Evolutionary conservation across 2,797 vertebrate species (phyloP).

Genomic region (Peromyscus attwateri): DNA sequence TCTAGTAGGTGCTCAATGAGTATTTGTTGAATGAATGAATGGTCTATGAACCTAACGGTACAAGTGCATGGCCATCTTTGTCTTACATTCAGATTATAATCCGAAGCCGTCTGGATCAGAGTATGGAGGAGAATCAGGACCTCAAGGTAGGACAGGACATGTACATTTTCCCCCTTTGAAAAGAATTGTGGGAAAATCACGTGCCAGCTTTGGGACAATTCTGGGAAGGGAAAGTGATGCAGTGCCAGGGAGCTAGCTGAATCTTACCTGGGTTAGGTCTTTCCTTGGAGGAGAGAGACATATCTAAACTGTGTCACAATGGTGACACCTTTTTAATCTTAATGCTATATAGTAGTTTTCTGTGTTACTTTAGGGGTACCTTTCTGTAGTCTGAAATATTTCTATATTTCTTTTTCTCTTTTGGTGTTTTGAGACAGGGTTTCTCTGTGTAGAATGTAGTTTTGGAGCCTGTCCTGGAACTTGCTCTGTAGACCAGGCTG

Average conservation of each 20-base stretch:
- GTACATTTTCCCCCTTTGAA: slow-evolving; percentile 31
- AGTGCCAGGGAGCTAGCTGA: background rate
- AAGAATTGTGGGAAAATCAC: background rate
- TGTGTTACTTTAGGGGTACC: background rate
- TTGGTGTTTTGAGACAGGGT: no score
- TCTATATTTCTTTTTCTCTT: background rate
- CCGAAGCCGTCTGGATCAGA: slow-evolving; percentile 96
- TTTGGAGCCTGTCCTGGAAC: no score
- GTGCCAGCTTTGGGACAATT: background rate
- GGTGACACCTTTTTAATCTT: slow-evolving; percentile 31
- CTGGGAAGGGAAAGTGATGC: background rate
- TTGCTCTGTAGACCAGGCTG: no score
- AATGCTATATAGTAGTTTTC: background rate
- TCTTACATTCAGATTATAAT: slow-evolving; percentile 93
- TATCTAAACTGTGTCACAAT: background rate
- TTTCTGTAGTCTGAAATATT: slow-evolving; percentile 54
- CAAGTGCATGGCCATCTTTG: slow-evolving; percentile 40
- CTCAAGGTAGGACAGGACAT: slow-evolving; percentile 91
- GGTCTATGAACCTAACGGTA: background rate
- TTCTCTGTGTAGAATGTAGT: no score
- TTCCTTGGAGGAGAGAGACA: slow-evolving; percentile 33
- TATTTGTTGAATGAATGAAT: background rate
- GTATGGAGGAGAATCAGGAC: slow-evolving; percentile 95
- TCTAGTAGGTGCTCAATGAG: slow-evolving; percentile 18
- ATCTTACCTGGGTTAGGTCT: background rate